Evolutionary conservation across 1,140 invertebrate genomes (phyloP).

Genomic region (Lepidurus apus): DNA sequence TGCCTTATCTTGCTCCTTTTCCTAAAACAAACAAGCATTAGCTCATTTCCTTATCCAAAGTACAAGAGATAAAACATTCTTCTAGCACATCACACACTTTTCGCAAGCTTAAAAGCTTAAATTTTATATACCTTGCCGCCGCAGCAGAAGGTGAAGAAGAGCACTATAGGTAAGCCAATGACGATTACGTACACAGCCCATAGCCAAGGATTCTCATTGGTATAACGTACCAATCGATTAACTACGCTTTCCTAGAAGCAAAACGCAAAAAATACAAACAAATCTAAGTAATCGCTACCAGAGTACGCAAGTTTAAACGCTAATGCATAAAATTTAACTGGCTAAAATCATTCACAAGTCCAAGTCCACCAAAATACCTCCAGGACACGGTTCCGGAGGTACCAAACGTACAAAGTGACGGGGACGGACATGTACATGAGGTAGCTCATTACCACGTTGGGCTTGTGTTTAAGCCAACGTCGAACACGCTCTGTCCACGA

Average conservation of each 20-base stretch:
- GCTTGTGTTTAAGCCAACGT: constrained; percentile 46
- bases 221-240: constrained; percentile 69
- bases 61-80: neutral
- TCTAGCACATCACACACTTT: constrained; percentile 39
- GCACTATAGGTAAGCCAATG: constrained; percentile 67
- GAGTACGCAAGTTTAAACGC: constrained; percentile 27
- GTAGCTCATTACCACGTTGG: constrained; percentile 70
- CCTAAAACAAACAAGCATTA: neutral
- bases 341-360: neutral
- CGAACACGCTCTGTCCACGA: constrained; percentile 27
- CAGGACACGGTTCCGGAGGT: constrained; percentile 56
- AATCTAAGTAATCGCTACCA: constrained; percentile 24
- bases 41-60: constrained; percentile 23
- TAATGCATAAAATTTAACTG: constrained; percentile 28
- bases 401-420: constrained; percentile 61
- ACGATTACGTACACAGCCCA: constrained; percentile 76
- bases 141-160: constrained; percentile 77
- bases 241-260: constrained; percentile 69
- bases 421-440: constrained; percentile 68
- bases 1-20: constrained; percentile 41
- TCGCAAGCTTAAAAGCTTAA: constrained; percentile 40
- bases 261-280: constrained; percentile 37
- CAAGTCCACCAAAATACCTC: constrained; percentile 52
- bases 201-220: constrained; percentile 83
- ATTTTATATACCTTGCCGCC: constrained; percentile 45